A percentile compares a stretch with the other conserved stretches of the same genome.
Evolutionary conservation across 2,888 invertebrate species (phyloP).

Genomic region (Stratiomys singularior): DNA sequence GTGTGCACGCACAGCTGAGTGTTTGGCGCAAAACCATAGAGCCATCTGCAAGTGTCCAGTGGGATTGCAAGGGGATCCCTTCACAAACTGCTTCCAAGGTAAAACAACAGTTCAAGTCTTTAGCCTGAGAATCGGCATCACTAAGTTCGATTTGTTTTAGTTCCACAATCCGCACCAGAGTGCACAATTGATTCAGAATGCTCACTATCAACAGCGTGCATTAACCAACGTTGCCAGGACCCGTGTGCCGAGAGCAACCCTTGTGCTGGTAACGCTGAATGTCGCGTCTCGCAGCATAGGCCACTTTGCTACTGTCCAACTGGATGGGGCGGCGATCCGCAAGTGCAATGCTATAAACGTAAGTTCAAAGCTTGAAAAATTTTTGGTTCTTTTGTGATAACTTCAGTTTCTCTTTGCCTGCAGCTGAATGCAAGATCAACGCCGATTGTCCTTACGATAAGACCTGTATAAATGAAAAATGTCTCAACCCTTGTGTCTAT

Average conservation of each 20-base stretch:
- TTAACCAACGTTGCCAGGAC: constrained; percentile 81
- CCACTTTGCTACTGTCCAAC: constrained; percentile 86
- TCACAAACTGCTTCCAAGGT: constrained; percentile 73
- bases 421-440: constrained; percentile 84
- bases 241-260: constrained; percentile 81
- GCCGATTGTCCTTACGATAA: constrained; percentile 87
- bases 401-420: neutral
- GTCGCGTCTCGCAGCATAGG: constrained; percentile 79
- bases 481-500: constrained; percentile 79
- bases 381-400: neutral
- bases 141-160: constrained; percentile 56
- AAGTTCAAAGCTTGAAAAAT: constrained; percentile 63
- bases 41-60: constrained; percentile 81
- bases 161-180: constrained; percentile 70
- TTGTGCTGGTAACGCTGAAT: constrained; percentile 84
- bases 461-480: constrained; percentile 81
- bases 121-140: neutral
- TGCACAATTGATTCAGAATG: constrained; percentile 82
- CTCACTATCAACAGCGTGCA: constrained; percentile 80
- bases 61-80: constrained; percentile 83
- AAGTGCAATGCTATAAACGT: constrained; percentile 87
- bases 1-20: constrained; percentile 83
- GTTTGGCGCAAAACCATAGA: constrained; percentile 78
- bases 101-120: neutral
- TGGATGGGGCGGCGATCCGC: constrained; percentile 89